Evolutionary conservation across 2,888 invertebrate species (phyloP).

Genomic region (Apamea monoglypha): DNA sequence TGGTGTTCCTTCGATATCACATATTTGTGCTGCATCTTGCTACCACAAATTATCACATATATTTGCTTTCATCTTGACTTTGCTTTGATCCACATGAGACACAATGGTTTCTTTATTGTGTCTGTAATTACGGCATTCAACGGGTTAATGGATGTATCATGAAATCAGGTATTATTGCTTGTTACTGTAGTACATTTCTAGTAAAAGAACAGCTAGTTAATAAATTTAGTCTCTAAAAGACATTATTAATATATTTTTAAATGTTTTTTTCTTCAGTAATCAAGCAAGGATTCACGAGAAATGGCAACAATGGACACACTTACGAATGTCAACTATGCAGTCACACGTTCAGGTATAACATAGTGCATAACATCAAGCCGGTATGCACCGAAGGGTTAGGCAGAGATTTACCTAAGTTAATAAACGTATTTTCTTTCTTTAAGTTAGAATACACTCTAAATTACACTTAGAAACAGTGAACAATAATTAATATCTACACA

Average conservation of each 20-base stretch:
- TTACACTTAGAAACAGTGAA: neutral
- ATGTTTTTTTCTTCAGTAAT: slow-evolving; percentile 71
- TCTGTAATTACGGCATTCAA: no score
- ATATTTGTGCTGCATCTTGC: no score
- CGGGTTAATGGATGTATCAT: no score
- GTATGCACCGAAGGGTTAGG: neutral
- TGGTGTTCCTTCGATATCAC: no score
- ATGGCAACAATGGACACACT: slow-evolving; percentile 81
- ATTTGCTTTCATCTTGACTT: no score
- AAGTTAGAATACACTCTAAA: neutral
- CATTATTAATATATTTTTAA: neutral
- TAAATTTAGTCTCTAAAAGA: neutral
- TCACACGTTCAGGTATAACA: slow-evolving; percentile 75
- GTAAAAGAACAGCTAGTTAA: neutral
- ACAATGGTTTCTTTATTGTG: no score
- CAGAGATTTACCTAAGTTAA: neutral
- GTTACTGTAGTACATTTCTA: neutral
- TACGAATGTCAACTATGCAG: slow-evolving; percentile 83
- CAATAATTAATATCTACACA: neutral
- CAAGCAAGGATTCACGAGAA: slow-evolving; percentile 84
- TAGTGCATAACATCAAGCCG: neutral
- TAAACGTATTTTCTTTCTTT: no score
- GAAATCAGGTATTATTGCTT: no score
- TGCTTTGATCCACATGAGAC: no score
- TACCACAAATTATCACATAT: no score